These are phyloP conservation scores for Dinothrombium tinctorium DNA, from an alignment of 1,140 invertebrate genomes.

Conservation along the genomic window DNA sequence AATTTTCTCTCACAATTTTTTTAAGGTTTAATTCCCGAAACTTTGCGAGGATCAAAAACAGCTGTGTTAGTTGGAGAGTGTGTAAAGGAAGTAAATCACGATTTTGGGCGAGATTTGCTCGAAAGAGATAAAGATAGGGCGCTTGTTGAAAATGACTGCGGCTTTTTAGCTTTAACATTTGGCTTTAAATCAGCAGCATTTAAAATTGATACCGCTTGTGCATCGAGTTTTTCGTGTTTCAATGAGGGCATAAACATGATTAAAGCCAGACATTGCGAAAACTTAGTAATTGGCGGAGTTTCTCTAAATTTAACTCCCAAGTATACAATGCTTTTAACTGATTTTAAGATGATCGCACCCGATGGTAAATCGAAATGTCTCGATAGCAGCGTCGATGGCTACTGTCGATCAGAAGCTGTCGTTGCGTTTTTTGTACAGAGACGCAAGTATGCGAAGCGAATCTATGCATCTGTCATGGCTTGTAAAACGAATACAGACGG, in stretches of 20 bases:
- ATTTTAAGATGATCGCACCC: not conserved
- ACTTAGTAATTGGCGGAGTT: constrained; percentile 23
- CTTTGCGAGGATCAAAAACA: no score
- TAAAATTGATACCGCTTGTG: not conserved
- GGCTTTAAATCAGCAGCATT: no score
- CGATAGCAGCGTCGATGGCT: not conserved
- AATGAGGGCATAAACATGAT: not conserved
- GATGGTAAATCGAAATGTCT: not conserved
- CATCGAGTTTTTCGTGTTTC: not conserved
- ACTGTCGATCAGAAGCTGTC: not conserved
- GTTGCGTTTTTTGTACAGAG: not conserved
- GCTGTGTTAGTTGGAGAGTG: no score
- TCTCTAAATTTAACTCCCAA: constrained; percentile 53
- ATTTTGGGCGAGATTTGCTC: no score
- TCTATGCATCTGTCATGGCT: no score
- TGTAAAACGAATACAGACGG: no score
- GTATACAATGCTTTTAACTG: constrained; percentile 6
- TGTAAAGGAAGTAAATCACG: no score
- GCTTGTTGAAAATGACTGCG: no score
- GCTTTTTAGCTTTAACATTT: no score
- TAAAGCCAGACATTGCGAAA: not conserved
- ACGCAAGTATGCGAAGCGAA: constrained; percentile 17
- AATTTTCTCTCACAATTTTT: no score
- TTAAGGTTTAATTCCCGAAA: no score
- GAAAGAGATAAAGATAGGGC: no score